Evolutionary conservation across 1,140 invertebrate species (phyloP).

Genomic region (Bombyx mori): DNA sequence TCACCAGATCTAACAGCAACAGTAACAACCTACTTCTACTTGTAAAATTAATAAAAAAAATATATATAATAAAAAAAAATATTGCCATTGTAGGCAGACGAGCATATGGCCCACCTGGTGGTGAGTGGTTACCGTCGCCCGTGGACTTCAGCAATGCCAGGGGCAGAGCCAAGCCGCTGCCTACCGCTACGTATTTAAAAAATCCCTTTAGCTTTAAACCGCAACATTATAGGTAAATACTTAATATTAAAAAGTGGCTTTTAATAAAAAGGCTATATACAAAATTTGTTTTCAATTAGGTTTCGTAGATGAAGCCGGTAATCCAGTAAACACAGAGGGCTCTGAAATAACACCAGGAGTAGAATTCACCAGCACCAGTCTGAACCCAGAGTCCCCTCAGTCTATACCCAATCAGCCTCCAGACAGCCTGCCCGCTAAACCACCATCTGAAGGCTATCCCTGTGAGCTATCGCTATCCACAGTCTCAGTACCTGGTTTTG

Average conservation of each 20-base stretch:
- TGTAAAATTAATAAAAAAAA: neutral
- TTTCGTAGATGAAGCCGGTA: slow-evolving; percentile 36
- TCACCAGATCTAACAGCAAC: too few species aligned
- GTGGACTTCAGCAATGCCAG: too few species aligned
- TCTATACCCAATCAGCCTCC: neutral
- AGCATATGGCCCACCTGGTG: too few species aligned
- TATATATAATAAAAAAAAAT: neutral
- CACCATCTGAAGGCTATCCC: slow-evolving; percentile 13
- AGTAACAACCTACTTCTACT: too few species aligned
- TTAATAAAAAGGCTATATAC: neutral
- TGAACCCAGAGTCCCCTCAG: neutral
- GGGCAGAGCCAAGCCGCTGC: too few species aligned
- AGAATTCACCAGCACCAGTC: neutral
- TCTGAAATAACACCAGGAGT: neutral
- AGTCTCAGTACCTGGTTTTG: slow-evolving; percentile 39
- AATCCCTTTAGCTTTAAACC: too few species aligned
- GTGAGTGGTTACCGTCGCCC: too few species aligned
- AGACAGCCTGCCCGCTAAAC: neutral
- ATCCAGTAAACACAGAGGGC: slow-evolving; percentile 12
- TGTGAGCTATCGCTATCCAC: slow-evolving; percentile 40
- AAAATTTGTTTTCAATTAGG: slow-evolving; percentile 16
- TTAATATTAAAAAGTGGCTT: neutral
- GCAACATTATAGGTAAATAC: neutral
- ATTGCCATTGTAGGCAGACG: too few species aligned
- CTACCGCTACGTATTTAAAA: too few species aligned